Evolutionary conservation across 2,888 invertebrate species (phyloP), one percentile per base, ranked within the genome.

Genomic region (Cerastoderma edule): DNA sequence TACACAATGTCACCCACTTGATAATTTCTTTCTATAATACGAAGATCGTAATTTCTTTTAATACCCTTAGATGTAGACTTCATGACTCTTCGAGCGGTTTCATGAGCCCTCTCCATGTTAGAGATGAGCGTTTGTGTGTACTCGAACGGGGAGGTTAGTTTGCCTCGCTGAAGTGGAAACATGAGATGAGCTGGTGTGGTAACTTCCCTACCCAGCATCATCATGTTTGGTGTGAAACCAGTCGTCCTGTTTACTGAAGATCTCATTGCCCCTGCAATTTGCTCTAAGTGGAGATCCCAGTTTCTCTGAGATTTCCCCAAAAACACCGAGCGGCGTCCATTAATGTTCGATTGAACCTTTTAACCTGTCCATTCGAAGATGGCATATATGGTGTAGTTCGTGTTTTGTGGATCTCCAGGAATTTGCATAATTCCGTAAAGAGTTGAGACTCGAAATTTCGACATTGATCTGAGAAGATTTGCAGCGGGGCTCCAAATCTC

Each of bases 21-120:
- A n/a, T n/a, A n/a, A n/a, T n/a, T n/a, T n/a, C n/a, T 53, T 50
- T 44, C 27, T 13, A 54, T 33, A n/a, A 57, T 27, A 22, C 46
- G 57, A n/a, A 73, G n/a, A 24, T 73, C 73, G 53, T 73, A 67
- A 13, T 74, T 56, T 32, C 46, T 35, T 54, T 73, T 67, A 63
- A 68, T 68, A 0, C 57, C 2, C 16, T 69, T 68, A 24, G 30
- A 24, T 1, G 65, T 32, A 22, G 64, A 48, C 19, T 73, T 73
- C 28, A 74, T 27, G 1, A 10, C 28, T 10, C n/a, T 22, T 10
- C 69, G 22, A 4, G 74, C 69, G 1, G 44, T n/a, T 2, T 57
- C 19, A 35, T 70, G 66, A 6, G 70, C 70, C 27, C n/a, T n/a
- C 28, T 44, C n/a, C 0, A 74, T 32, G 16, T 53, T 39, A 8